Conservation (phyloP, 2,888 invertebrate species). For the Thysanoteuthis rhombus region DNA sequence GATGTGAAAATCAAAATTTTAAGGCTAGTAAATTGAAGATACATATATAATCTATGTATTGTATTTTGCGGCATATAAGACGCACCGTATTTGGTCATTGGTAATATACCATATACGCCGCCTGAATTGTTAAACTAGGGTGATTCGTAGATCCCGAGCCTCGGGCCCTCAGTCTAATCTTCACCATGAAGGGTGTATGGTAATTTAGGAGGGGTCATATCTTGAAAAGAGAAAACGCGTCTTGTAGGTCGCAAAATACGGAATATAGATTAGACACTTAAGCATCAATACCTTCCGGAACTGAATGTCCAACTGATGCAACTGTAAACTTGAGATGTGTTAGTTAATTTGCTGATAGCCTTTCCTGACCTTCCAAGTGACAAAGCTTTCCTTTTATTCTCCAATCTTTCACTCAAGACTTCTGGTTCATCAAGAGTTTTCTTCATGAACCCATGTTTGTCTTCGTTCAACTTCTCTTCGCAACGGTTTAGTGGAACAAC, state of each 20-base stretch:
- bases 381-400: background rate
- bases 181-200: too few relatives aligned
- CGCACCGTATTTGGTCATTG: too few relatives aligned
- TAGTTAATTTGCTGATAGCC: background rate
- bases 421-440: background rate
- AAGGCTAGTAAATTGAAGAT: background rate
- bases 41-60: too few relatives aligned
- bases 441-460: background rate
- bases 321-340: background rate
- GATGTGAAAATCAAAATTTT: background rate
- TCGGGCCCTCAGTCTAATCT: too few relatives aligned
- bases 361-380: background rate
- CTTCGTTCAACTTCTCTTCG: background rate
- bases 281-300: background rate
- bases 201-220: too few relatives aligned
- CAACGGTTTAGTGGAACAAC: conserved; percentile 1
- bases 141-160: too few relatives aligned
- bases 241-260: too few relatives aligned
- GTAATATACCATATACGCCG: too few relatives aligned
- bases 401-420: background rate
- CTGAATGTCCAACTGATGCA: background rate
- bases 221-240: too few relatives aligned
- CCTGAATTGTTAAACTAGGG: too few relatives aligned
- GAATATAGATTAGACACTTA: background rate
- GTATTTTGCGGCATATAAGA: too few relatives aligned